A percentile compares a stretch with the other conserved stretches of the same genome.
Conservation (phyloP, 1,140 invertebrate genomes). For the Drosophila triauraria region DNA sequence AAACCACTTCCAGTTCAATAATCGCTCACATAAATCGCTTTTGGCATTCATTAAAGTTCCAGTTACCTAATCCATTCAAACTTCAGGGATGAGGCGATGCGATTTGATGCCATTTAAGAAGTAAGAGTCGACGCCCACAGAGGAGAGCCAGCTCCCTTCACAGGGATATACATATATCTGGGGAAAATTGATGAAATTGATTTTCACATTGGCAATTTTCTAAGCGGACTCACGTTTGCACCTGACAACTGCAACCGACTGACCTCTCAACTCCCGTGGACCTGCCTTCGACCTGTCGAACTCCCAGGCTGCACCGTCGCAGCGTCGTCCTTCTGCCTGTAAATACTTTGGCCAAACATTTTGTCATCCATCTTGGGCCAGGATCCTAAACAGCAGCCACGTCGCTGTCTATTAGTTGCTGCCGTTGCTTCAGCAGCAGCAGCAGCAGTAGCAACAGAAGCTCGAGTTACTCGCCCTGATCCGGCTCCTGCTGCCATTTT, state of each 20-base stretch:
- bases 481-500: neutral
- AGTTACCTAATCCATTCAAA: conserved; percentile 23
- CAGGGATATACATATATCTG: neutral
- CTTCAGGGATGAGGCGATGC: conserved; percentile 2
- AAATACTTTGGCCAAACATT: conserved; percentile 71
- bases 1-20: neutral
- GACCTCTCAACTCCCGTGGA: conserved; percentile 52
- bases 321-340: conserved; percentile 7
- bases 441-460: neutral
- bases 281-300: neutral
- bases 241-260: conserved; percentile 69
- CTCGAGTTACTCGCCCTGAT: conserved; percentile 14
- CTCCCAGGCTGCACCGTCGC: neutral
- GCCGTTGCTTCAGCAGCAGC: neutral
- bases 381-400: conserved; percentile 35
- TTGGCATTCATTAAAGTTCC: conserved; percentile 14
- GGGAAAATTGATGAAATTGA: conserved; percentile 76
- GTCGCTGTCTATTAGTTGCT: conserved; percentile 55
- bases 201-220: conserved; percentile 78
- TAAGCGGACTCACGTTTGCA: conserved; percentile 58
- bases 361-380: conserved; percentile 71
- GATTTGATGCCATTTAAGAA: conserved; percentile 22
- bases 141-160: neutral
- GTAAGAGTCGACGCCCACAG: neutral
- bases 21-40: conserved; percentile 19